phyloP scores from a whole-genome alignment of 2,113 vertebrate genomes.

The Limanda limanda region DNA sequence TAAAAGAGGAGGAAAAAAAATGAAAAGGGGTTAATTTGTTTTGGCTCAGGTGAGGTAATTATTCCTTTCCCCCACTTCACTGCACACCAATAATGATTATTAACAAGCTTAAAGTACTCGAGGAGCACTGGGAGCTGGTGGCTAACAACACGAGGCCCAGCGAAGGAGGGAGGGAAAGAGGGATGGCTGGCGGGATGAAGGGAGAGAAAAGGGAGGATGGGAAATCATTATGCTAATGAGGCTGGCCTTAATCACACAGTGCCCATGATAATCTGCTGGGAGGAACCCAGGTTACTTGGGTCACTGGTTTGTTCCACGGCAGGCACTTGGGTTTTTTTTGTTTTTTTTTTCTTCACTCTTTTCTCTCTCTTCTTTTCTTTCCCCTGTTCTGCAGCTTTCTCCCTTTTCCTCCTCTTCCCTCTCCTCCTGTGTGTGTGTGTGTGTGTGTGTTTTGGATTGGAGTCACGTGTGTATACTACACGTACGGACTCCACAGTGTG shows the following conservation, averaged over 20 bases:
- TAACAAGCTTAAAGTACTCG: slow-evolving; percentile 95
- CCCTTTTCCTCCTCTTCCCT: slow-evolving; percentile 11
- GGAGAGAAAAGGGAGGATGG: slow-evolving; percentile 81
- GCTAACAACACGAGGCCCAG: slow-evolving; percentile 85
- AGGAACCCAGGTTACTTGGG: slow-evolving; percentile 83
- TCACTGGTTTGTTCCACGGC: slow-evolving; percentile 81
- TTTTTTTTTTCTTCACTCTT: slow-evolving; percentile 38
- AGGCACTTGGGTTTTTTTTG: slow-evolving; percentile 63
- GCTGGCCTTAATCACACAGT: slow-evolving; percentile 87
- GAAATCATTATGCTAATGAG: slow-evolving; percentile 97
- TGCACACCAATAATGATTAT: slow-evolving; percentile 99
- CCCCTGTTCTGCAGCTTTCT: slow-evolving; percentile 42
- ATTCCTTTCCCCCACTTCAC: slow-evolving; percentile 93
- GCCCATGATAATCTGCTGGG: slow-evolving; percentile 89
- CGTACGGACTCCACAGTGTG: slow-evolving; percentile 27
- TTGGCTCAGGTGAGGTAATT: slow-evolving; percentile 99
- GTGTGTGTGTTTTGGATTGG: slow-evolving; percentile 22
- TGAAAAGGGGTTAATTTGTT: slow-evolving; percentile 91
- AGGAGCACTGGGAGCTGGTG: slow-evolving; percentile 94
- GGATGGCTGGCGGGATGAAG: slow-evolving; percentile 67
- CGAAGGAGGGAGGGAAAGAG: slow-evolving; percentile 63
- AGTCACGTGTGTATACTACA: slow-evolving; percentile 40
- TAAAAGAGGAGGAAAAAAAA: slow-evolving; percentile 65
- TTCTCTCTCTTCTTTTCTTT: slow-evolving; percentile 38
- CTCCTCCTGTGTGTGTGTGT: slow-evolving; percentile 34